phyloP scores from a whole-genome alignment of 2,888 invertebrate species.

The Drosophila imparisetae region DNA sequence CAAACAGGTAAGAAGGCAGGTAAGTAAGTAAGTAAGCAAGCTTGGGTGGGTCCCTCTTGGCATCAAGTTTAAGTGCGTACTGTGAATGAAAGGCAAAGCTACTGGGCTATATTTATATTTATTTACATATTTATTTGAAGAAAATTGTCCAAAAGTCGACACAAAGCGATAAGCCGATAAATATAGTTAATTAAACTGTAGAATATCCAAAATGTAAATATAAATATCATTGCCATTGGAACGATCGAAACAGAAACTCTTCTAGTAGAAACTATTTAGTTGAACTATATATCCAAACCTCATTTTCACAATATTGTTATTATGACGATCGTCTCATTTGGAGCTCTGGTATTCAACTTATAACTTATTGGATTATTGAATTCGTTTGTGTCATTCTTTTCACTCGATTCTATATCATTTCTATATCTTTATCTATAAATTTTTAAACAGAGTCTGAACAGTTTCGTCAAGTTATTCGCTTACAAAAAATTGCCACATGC shows the following conservation, averaged over 20 bases:
- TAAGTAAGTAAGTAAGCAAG: background rate
- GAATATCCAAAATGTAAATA: background rate
- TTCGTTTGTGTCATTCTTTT: background rate
- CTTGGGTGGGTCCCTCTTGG: background rate
- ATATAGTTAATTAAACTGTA: background rate
- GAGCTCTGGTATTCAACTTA: background rate
- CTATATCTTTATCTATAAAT: background rate
- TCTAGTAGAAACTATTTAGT: background rate
- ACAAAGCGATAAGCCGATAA: background rate
- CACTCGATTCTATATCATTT: background rate
- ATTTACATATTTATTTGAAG: constrained; percentile 18
- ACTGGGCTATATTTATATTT: constrained; percentile 10
- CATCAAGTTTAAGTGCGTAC: constrained; percentile 24
- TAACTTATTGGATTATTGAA: background rate
- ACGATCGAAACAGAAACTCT: too few species aligned
- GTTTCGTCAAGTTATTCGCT: background rate
- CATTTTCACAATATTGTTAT: background rate
- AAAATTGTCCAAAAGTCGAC: background rate
- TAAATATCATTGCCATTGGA: background rate
- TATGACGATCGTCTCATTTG: background rate
- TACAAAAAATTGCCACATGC: constrained; percentile 44
- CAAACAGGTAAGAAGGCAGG: background rate
- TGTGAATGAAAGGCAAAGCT: constrained; percentile 16
- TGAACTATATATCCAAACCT: too few species aligned
- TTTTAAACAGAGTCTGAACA: background rate